Percentiles rank a stretch among this genome's conserved stretches.
Evolutionary conservation across 2,888 invertebrate species (phyloP).

Genomic region (Leptinotarsa juncta): DNA sequence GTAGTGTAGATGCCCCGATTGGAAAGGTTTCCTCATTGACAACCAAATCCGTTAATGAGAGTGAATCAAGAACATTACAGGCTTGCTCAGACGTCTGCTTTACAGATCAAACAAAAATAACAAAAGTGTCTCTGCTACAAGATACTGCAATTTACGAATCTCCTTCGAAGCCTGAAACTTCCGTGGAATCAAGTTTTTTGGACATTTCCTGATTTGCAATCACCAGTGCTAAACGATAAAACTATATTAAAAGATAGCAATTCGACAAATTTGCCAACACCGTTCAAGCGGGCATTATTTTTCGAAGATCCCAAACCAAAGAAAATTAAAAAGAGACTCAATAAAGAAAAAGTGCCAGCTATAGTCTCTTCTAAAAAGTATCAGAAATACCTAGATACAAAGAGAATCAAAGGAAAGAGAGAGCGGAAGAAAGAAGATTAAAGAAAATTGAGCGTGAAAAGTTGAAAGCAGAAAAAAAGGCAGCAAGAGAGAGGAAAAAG

Average conservation of each 20-base stretch:
- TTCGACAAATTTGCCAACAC: background rate
- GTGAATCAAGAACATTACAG: too few species aligned
- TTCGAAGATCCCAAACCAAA: background rate
- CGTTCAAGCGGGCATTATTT: too few species aligned
- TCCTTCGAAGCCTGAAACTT: background rate
- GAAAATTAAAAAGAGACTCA: slow-evolving; percentile 1
- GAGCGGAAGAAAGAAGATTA: slow-evolving; percentile 8
- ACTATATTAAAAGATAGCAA: background rate
- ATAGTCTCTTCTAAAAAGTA: slow-evolving; percentile 8
- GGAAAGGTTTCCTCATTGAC: too few species aligned
- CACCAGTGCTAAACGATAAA: slow-evolving; percentile 1
- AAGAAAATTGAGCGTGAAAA: slow-evolving; percentile 6
- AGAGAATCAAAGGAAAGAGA: background rate
- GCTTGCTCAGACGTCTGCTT: too few species aligned
- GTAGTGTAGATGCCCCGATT: too few species aligned
- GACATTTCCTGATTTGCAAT: background rate
- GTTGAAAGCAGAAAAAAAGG: background rate
- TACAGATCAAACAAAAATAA: too few species aligned
- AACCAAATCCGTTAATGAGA: too few species aligned
- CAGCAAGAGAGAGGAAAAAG: slow-evolving; percentile 6
- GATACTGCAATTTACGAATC: background rate
- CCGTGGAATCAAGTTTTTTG: background rate
- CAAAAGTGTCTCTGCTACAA: too few species aligned
- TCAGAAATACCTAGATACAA: slow-evolving; percentile 9
- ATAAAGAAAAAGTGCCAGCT: slow-evolving; percentile 2